Conservation (phyloP, 2,113 vertebrate species). For the Rhinolophus sinicus region DNA sequence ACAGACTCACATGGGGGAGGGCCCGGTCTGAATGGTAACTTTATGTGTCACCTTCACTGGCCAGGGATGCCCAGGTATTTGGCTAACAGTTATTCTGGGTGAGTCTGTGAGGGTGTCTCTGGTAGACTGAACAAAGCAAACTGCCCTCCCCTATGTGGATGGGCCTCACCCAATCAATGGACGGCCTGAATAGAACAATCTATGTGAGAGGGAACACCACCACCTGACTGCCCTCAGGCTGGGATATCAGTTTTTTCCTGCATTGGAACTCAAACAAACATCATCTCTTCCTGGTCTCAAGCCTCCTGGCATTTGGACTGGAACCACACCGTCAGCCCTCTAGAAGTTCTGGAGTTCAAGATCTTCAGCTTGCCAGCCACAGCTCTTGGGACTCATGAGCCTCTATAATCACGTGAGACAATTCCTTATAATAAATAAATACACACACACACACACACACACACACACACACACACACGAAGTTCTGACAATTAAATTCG, state of each 20-base stretch:
- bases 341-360: not conserved
- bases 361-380: no score
- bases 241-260: not conserved
- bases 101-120: not conserved
- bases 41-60: not conserved
- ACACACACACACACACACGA: no score
- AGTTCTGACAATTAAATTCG: no score
- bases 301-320: not conserved
- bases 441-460: no score
- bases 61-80: not conserved
- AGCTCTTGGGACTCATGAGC: not conserved
- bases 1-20: no score
- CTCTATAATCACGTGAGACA: not conserved
- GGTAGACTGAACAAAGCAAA: not conserved
- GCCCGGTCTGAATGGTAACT: not conserved
- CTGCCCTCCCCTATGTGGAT: not conserved
- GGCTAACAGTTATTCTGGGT: not conserved
- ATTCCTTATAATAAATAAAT: no score
- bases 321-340: not conserved
- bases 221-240: not conserved
- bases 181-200: not conserved
- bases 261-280: not conserved
- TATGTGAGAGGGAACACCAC: accelerated
- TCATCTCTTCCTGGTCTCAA: not conserved
- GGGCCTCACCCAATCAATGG: not conserved